Base-by-base conservation (phyloP, 2,797 vertebrate species). In the Sebastiscus tertius region DNA sequence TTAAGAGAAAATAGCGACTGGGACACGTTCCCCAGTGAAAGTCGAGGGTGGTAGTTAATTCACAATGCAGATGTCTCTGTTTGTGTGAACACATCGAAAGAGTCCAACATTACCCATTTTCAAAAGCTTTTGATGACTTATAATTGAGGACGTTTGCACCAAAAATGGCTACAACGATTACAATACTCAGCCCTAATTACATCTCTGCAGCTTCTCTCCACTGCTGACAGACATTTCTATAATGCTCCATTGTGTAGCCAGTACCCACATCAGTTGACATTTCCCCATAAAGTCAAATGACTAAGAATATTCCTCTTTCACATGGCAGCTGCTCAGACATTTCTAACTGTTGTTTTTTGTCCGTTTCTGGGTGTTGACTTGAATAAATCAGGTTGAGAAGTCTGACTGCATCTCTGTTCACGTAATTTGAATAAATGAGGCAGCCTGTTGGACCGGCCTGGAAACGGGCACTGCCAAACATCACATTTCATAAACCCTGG, bases 401-500 rank as follows among this genome's bases (percentile, higher is more conserved):
- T 46, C 59, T 79, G 67, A 84, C 63, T 60, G 73, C 54, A 65
- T 49, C 20, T 34, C 66, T 73, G 80, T 86, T 87, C 24, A 22
- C n/a, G 63, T 55, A 34, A 61, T 76, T 79, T 75, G 76, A 62
- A 87, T 85, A 64, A 80, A 87, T 55, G 62, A 36, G 36, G 65
- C 33, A 2, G 72, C n/a, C 6, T 72, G 74, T 76, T 70, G 58
- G 65, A 29, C 27, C 62, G 8, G 31, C 10, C 13, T 39, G 75
- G 64, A 90, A 84, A 61, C 3, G 16, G 39, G 20, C 14, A 60
- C 62, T 18, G 85, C 82, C 89, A 91, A 87, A 74, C 75, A 83
- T 65, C 70, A 80, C 83, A 80, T 88, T 88, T 91, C 69, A 80
- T 60, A 75, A 91, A 75, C 60, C 31, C 33, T 74, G 72, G 75